These are phyloP conservation scores for Pteria penguin DNA, from an alignment of 2,888 invertebrate genomes.

Conservation along the genomic window DNA sequence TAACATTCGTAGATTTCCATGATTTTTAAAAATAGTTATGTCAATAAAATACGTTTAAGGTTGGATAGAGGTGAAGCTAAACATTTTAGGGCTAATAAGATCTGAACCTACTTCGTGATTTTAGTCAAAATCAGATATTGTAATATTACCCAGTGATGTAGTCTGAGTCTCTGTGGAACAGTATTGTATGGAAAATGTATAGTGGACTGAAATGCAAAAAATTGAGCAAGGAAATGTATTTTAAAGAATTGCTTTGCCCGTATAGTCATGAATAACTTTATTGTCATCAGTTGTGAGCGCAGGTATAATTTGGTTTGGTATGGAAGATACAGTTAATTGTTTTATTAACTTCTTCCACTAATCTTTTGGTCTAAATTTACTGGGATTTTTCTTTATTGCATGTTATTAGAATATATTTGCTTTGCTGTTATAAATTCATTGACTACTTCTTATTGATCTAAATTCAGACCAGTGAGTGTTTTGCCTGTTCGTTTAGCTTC, in stretches of 20 bases:
- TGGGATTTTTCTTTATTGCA: background rate
- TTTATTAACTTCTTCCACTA: background rate
- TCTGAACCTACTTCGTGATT: background rate
- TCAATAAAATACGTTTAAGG: no score
- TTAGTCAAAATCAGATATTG: background rate
- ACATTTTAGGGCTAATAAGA: background rate
- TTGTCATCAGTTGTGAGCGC: background rate
- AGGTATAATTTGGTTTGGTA: background rate
- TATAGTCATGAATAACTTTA: background rate
- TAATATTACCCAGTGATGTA: background rate
- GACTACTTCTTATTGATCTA: background rate
- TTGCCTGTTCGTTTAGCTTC: background rate
- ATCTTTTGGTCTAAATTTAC: conserved; percentile 1
- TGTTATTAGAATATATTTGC: background rate
- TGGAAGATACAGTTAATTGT: background rate
- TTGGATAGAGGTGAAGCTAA: background rate
- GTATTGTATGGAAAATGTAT: background rate
- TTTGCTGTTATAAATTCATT: background rate
- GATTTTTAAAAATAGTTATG: background rate
- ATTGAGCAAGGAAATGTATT: no score
- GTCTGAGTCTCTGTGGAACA: background rate
- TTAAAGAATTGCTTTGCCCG: background rate
- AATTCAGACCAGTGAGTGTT: conserved; percentile 6
- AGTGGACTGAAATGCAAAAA: conserved; percentile 1
- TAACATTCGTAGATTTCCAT: background rate